Percentiles rank a stretch among this genome's conserved stretches.
phyloP scores from a whole-genome alignment of 23 tunicate species.

The Halocynthia roretzi region DNA sequence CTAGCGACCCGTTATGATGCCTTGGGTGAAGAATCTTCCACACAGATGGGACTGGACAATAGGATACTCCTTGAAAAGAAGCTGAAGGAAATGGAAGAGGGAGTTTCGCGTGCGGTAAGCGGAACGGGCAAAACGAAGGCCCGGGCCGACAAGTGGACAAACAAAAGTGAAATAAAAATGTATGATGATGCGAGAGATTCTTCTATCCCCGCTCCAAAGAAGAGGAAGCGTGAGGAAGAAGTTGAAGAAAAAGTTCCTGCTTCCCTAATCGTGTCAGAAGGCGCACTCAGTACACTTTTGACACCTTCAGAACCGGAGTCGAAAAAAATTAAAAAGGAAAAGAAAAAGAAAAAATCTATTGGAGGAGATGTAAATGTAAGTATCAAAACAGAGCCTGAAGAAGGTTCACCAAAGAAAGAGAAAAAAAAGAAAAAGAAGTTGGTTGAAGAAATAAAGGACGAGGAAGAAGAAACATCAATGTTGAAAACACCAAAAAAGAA shows the following conservation, averaged over 20 bases:
- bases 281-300: conserved; percentile 19
- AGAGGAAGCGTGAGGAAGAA: conserved; percentile 64
- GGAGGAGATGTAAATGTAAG: background rate
- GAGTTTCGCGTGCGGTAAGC: conserved; percentile 42
- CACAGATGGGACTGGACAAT: conserved; percentile 63
- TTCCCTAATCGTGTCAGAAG: conserved; percentile 51
- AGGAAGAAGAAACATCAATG: background rate
- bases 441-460: background rate
- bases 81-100: conserved; percentile 49
- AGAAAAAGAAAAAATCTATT: conserved; percentile 7
- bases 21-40: conserved; percentile 80
- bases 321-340: conserved; percentile 50
- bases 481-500: background rate
- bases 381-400: conserved; percentile 9
- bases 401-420: conserved; percentile 5
- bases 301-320: conserved; percentile 28
- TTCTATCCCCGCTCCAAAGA: conserved; percentile 67
- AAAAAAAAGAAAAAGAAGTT: conserved; percentile 11
- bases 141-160: conserved; percentile 56
- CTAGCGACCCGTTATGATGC: conserved; percentile 96
- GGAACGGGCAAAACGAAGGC: conserved; percentile 24
- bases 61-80: conserved; percentile 54
- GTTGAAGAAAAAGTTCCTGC: conserved; percentile 7
- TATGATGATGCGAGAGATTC: conserved; percentile 88
- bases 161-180: conserved; percentile 51